Percentiles rank a stretch among this genome's conserved stretches.
Conservation (phyloP, 2,888 invertebrate genomes). For the Rhagium mordax region DNA sequence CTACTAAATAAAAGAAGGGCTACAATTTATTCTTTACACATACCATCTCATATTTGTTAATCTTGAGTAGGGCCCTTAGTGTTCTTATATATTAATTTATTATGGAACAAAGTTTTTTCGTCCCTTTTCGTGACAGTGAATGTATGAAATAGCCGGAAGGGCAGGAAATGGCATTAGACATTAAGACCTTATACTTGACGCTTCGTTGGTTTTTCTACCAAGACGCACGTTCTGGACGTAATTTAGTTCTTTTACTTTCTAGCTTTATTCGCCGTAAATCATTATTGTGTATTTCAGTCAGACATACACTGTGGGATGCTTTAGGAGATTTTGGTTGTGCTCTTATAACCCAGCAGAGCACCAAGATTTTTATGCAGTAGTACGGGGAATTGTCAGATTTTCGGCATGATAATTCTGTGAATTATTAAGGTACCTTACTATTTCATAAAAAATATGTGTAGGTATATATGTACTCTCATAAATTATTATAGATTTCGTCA, state of each 20-base stretch:
- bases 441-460: too few relatives aligned
- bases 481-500: too few relatives aligned
- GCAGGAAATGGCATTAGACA: not conserved
- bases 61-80: not conserved
- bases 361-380: too few relatives aligned
- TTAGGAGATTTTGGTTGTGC: not conserved
- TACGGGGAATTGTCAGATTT: too few relatives aligned
- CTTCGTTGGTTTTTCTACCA: not conserved
- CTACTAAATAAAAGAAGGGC: not conserved
- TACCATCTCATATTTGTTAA: not conserved
- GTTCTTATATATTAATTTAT: not conserved
- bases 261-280: conserved; percentile 4
- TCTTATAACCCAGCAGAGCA: not conserved
- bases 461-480: too few relatives aligned
- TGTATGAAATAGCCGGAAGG: conserved; percentile 6
- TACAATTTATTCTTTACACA: not conserved
- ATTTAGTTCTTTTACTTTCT: conserved; percentile 3
- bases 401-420: too few relatives aligned
- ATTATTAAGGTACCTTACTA: too few relatives aligned
- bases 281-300: conserved; percentile 6
- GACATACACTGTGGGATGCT: not conserved
- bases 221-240: not conserved
- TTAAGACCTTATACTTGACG: conserved; percentile 1
- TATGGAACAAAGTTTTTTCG: not conserved
- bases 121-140: not conserved